Evolutionary conservation across 2,888 invertebrate genomes (phyloP).

Genomic region (Galerucella pusilla): DNA sequence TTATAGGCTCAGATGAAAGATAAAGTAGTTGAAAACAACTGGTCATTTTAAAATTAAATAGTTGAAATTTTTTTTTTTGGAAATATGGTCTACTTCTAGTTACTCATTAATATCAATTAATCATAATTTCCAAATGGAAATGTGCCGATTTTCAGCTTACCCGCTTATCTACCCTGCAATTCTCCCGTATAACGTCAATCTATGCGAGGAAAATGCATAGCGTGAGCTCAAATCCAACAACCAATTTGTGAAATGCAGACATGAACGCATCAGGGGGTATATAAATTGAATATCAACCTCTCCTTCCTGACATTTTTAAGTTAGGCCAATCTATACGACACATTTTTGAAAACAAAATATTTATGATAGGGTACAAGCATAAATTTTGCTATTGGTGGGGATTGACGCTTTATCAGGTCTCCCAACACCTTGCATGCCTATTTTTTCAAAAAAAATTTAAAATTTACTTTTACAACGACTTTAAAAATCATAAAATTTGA

Average conservation of each 20-base stretch:
- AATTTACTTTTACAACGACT: no score
- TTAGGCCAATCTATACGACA: slow-evolving; percentile 4
- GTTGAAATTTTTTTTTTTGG: neutral
- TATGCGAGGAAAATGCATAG: slow-evolving; percentile 25
- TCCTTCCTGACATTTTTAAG: slow-evolving; percentile 4
- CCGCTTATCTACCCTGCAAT: slow-evolving; percentile 15
- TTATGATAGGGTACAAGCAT: no score
- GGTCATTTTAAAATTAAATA: no score
- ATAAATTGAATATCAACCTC: slow-evolving; percentile 32
- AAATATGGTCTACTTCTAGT: neutral
- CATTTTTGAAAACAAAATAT: neutral
- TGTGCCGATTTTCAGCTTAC: slow-evolving; percentile 17
- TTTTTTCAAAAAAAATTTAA: no score
- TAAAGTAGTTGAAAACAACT: no score
- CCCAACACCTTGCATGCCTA: no score
- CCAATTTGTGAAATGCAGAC: slow-evolving; percentile 35
- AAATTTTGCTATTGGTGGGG: no score
- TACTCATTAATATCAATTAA: neutral
- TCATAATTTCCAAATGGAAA: slow-evolving; percentile 17
- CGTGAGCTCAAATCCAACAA: slow-evolving; percentile 32
- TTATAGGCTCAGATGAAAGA: no score
- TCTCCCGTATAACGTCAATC: slow-evolving; percentile 12
- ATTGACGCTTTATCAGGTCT: no score
- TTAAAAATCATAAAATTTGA: no score
- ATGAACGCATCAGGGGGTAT: slow-evolving; percentile 34